Base-by-base conservation (phyloP, 2,888 invertebrate species). In the Chesias legatella region DNA sequence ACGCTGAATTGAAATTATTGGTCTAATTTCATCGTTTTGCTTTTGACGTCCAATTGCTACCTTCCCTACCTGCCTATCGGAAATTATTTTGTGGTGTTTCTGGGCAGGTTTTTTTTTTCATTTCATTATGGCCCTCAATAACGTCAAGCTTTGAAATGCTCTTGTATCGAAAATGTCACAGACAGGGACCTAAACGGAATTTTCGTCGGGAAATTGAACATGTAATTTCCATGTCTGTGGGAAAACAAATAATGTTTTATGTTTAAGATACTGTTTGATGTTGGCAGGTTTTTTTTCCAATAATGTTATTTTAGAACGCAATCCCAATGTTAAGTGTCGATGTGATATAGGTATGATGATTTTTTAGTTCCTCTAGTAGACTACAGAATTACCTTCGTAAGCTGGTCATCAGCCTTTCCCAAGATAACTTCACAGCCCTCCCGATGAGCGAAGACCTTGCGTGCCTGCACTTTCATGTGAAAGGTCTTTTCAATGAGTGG, bases 341-440 rank as follows among this genome's bases (percentile, higher is more conserved):
- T 6, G 17, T 24, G 8, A 21, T n/a, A n/a, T n/a, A n/a, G n/a
- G n/a, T n/a, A n/a, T n/a, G n/a, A n/a, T n/a, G n/a, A n/a, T n/a
- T n/a, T n/a, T n/a, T n/a, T n/a, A n/a, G n/a, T n/a, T n/a, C n/a
- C n/a, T n/a, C n/a, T n/a, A n/a, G n/a, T n/a, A n/a, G n/a, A n/a
- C n/a, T n/a, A n/a, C n/a, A 8, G 3, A 33, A 10, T 43, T 63
- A 88, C 88, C 84, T 85, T 86, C 24, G 57, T 82, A 1, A 83
- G 93, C 91, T 88, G 88, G 34, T 86, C 86, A 55, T 88, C 88
- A 30, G 96, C 94, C 85, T 97, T 96, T 58, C 91, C 91, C 52
- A 97, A 91, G 60, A 96, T 93, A 46, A 94, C 92, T 79, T 97
- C 97, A 81, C 95, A 96, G 63, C 94, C 94, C 79, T 97, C 97